Evolutionary conservation across 2,888 invertebrate species (phyloP).

Genomic region (Odontocerum albicorne): DNA sequence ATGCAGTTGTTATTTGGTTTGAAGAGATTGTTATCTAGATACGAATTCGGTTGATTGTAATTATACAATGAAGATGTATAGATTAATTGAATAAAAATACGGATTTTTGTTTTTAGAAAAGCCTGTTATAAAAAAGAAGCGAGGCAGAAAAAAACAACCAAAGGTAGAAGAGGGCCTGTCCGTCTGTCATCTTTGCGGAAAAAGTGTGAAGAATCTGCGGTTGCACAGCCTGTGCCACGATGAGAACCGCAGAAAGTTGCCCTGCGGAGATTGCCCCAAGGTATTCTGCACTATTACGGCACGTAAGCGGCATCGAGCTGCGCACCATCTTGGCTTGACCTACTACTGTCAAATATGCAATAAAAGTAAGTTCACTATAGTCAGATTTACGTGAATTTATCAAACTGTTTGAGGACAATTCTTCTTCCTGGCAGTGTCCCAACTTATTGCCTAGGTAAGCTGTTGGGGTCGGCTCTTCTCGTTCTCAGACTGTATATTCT

Average conservation of each 20-base stretch:
- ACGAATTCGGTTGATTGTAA: too few relatives aligned
- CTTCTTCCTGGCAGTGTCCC: too few relatives aligned
- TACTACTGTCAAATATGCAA: conserved; percentile 48
- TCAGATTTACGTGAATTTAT: too few relatives aligned
- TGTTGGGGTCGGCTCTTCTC: too few relatives aligned
- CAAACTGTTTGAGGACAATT: not conserved
- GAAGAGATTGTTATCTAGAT: too few relatives aligned
- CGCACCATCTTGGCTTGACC: conserved; percentile 47
- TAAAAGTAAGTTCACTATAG: conserved; percentile 48
- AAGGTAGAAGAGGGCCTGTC: not conserved
- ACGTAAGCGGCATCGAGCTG: conserved; percentile 44
- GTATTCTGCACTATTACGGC: conserved; percentile 42
- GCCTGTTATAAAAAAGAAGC: not conserved
- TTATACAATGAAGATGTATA: too few relatives aligned
- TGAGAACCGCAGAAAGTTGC: conserved; percentile 7
- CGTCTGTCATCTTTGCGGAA: conserved; percentile 28
- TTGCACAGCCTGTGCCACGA: conserved; percentile 13
- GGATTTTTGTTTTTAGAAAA: not conserved
- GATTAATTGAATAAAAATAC: too few relatives aligned
- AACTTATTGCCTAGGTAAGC: too few relatives aligned
- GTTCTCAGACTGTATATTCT: too few relatives aligned
- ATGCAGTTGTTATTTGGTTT: too few relatives aligned
- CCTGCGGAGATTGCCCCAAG: conserved; percentile 23
- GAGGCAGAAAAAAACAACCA: not conserved
- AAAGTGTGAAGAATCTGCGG: conserved; percentile 14